Conservation (phyloP, 2,888 invertebrate genomes). For the Mesorhabditis spiculigera region DNA sequence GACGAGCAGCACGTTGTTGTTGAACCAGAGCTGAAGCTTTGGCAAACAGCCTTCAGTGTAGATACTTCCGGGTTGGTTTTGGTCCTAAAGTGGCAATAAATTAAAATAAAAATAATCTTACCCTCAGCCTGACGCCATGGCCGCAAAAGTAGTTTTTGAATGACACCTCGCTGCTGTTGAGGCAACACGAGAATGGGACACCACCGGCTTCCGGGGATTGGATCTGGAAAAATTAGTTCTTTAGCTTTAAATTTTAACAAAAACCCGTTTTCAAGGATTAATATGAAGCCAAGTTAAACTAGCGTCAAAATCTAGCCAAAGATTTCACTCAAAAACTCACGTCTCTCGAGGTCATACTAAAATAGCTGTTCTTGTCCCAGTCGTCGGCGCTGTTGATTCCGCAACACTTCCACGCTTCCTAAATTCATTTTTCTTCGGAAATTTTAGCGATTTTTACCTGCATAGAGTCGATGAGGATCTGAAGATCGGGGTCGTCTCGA, state of each 20-base stretch:
- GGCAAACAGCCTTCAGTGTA: constrained; percentile 83
- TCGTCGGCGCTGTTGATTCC: constrained; percentile 94
- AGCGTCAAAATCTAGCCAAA: neutral
- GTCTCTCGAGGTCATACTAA: constrained; percentile 64
- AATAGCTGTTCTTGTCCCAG: constrained; percentile 96
- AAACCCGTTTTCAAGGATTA: neutral
- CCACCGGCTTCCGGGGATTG: constrained; percentile 83
- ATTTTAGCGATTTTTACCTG: constrained; percentile 65
- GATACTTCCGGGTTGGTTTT: constrained; percentile 28
- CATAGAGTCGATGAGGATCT: constrained; percentile 96
- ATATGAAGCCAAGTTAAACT: neutral
- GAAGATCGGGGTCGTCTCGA: constrained; percentile 94
- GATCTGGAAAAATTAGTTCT: constrained; percentile 54
- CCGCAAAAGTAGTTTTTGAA: constrained; percentile 85
- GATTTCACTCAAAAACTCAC: constrained; percentile 12
- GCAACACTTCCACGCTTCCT: constrained; percentile 77
- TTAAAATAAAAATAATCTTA: constrained; percentile 3
- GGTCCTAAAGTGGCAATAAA: neutral
- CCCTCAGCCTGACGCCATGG: constrained; percentile 80
- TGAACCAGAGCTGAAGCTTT: constrained; percentile 91
- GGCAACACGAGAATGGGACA: constrained; percentile 95
- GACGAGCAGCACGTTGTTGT: constrained; percentile 80
- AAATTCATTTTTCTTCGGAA: constrained; percentile 11
- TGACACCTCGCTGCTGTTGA: constrained; percentile 30
- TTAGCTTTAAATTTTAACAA: neutral